Evolutionary conservation across 2,888 invertebrate genomes (phyloP), one percentile per base, ranked within the genome.

Genomic region (Mesorhabditis spiculigera): DNA sequence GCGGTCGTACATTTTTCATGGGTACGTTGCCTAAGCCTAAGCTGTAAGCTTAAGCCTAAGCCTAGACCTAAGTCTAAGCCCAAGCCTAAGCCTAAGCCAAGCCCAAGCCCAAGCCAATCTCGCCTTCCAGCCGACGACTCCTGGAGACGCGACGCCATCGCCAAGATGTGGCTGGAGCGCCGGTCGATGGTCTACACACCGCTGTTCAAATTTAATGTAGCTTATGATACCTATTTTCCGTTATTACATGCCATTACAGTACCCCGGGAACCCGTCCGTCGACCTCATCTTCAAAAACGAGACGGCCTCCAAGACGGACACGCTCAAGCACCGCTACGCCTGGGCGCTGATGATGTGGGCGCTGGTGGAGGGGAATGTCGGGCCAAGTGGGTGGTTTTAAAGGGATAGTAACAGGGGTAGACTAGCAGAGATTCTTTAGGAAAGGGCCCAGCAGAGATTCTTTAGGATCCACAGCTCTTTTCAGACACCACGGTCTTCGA

Each of bases 281-380:
- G 68, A 69, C n/a, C 62, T 78, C 6, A 62, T 75, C 41, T 77
- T 77, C 70, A 78, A 78, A 65, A 76, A 78, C 66, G 78, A 78
- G 41, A 71, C 77, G 4, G 73, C 71, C 4, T 71, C 73, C 3
- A 43, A 16, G 4, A 77, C 77, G 4, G 75, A 73, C 1, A 73
- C 73, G 45, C 43, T 78, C 61, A 78, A 78, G 61, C 78, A 78
- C 68, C 74, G 78, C 42, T 77, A 77, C 62, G 70, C 78, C 1
- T 75, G 76, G 72, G 75, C 77, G 44, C 67, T 78, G 41, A 73
- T 77, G 71, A 76, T 70, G 71, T 78, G 78, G 78, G 78, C 77
- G 4, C 68, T 78, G 5, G 43, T 77, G 13, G 78, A 78, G 68
- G 75, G 74, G 43, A 68, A 77, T 16, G 70, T 78, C 4, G 66